Conservation (phyloP, 2,797 vertebrate genomes). For the Orientallactaga sibirica region DNA sequence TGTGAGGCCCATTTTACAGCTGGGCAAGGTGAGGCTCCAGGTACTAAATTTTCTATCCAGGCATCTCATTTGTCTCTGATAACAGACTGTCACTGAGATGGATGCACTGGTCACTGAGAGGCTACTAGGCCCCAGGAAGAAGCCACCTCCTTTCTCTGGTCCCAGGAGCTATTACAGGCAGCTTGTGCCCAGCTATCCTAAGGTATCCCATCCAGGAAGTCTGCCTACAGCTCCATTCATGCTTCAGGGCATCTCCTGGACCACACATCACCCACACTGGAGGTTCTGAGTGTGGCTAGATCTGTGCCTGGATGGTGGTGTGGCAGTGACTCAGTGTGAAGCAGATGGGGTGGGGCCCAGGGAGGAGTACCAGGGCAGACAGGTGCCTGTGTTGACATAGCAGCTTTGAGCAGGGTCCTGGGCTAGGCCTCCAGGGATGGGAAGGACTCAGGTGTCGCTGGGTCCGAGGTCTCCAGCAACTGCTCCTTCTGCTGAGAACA, state of each 20-base stretch:
- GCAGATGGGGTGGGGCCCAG: neutral
- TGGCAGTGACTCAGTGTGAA: neutral
- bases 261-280: neutral
- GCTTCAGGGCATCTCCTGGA: neutral
- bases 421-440: neutral
- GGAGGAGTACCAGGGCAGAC: slow-evolving; percentile 16
- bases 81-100: neutral
- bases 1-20: neutral
- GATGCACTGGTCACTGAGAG: too few relatives aligned
- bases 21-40: neutral
- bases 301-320: neutral
- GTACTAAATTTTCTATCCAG: too few relatives aligned
- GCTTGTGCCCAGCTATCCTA: neutral
- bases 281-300: neutral
- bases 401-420: slow-evolving; percentile 25
- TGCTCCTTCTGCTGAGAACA: too few relatives aligned
- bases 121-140: neutral
- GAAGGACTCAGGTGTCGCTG: neutral
- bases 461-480: neutral
- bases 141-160: neutral
- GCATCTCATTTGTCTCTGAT: neutral
- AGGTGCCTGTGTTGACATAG: slow-evolving; percentile 74
- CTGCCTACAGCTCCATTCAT: neutral
- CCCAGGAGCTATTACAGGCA: neutral
- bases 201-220: neutral